Base-by-base conservation (phyloP, 2,888 invertebrate species). In the Sympetrum striolatum region DNA sequence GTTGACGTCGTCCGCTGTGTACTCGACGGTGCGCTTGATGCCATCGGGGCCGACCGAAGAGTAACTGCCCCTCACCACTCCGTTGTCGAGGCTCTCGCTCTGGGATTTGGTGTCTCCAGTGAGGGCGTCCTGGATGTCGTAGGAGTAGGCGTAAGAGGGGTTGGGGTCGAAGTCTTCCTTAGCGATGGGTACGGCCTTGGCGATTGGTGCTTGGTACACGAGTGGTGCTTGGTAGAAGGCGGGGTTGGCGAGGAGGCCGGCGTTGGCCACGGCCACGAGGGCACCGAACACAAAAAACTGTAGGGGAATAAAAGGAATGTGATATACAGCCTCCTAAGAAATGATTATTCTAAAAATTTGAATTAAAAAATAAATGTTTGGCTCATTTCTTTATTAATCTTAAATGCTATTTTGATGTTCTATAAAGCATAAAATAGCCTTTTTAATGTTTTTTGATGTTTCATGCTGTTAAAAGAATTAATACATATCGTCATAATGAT, bases 211-310 rank as follows among this genome's bases (percentile, higher is more conserved):
- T 48, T 90, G 91, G 80, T 39, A 92, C 39, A 64, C 58, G 18
- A 91, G 91, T 18, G 90, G 91, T 25, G 91, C 90, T n/a, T 90
- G 91, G 80, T 91, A 86, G 31, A 90, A 90, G 31, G 86, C 90
- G 90, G 90, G 53, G 93, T 93, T 92, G 90, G 92, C 90, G 31
- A 96, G 93, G 92, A 95, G 93, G 91, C 96, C 96, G 91, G 96
- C 96, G 93, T 95, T 95, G 92, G 95, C 95, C 92, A 95, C 94
- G 92, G 96, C 95, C 93, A 95, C 94, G 92, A 95, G 94, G 93
- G 96, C 95, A 93, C 95, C 94, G 93, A 96, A 93, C 90, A 95
- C 93, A 92, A 96, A 93, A 92, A 96, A 94, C 95, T 94, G 93
- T n/a, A 86, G 53, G 2, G 18, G 25, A 60, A 64, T 12, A 25